A percentile compares a stretch with the other conserved stretches of the same genome.
These are phyloP conservation scores for Doris montereyensis DNA, from an alignment of 2,888 invertebrate species.

Conservation along the genomic window DNA sequence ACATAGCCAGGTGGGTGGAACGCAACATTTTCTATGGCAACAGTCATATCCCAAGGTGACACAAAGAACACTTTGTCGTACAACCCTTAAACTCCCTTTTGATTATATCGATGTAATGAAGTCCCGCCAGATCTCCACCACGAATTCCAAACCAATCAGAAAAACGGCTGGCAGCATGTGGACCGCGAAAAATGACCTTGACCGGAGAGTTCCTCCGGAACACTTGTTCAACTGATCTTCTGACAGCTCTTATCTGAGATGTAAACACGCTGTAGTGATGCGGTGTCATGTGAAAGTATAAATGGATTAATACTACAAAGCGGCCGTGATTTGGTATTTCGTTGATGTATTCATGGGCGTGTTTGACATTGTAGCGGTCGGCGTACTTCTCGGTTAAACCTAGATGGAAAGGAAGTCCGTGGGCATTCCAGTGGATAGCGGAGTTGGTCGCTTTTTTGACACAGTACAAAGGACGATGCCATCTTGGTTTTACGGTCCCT, in stretches of 20 bases:
- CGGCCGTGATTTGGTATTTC: constrained; percentile 2
- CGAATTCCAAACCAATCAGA: neutral
- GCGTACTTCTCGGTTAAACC: too few species aligned
- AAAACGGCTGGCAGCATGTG: neutral
- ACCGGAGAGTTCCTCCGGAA: neutral
- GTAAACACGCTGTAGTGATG: constrained; percentile 4
- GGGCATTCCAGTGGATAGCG: neutral
- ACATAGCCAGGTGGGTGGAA: constrained; percentile 11
- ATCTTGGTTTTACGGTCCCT: neutral
- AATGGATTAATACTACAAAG: neutral
- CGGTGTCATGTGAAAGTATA: constrained; percentile 18
- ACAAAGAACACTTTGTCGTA: constrained; percentile 15
- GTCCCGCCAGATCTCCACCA: neutral
- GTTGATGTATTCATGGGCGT: constrained; percentile 3
- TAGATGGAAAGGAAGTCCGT: constrained; percentile 21
- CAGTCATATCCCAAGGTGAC: constrained; percentile 30
- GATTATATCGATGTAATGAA: neutral
- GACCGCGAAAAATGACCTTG: constrained; percentile 12
- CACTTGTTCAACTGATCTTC: neutral
- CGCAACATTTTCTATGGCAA: neutral
- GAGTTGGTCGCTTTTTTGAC: neutral
- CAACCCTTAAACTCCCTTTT: constrained; percentile 8
- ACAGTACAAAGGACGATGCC: constrained; percentile 6
- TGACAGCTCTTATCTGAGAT: neutral
- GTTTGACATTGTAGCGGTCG: neutral